Base-by-base conservation (phyloP, 1,140 invertebrate genomes). In the Cotesia vestalis region DNA sequence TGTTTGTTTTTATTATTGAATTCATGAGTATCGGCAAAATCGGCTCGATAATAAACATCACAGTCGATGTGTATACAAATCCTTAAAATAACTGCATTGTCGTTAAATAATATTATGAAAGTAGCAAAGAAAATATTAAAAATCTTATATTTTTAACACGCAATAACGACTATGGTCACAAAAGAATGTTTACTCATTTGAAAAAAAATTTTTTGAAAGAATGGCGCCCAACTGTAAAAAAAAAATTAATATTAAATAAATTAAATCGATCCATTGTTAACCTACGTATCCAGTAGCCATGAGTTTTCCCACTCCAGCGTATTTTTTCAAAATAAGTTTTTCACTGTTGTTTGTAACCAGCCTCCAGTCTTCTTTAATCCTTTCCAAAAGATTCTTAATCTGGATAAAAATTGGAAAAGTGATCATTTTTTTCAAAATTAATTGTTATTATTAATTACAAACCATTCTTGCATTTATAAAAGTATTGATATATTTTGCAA, bases 341-440 rank as follows among this genome's bases (percentile, higher is more conserved):
- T 69, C 72, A 36, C 17, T 17, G 12, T 68, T 46, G 4, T 46
- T 11, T 4, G 51, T 4, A 46, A 52, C 53, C 6, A 34, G 9
- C 27, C 46, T 69, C 72, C 72, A 73, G 64, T 69, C 57, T 11
- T 57, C 38, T 51, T 51, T n/a, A 1, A 73, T 69, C 9, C 67
- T 61, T 51, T 66, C 27, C 12, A 73, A 6, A n/a, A 73, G 57
- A 9, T 3, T 57, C 11, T 34, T 66, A 52, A 73, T 64, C 72
- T 73, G 38, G 2, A 57, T 53, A 17, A 38, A 9, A 36, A 36
- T 63, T 8, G 4, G 3, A 40, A 63, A 12, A 3, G 38, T 36
- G 2, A 40, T n/a, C 0, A 17, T 57, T 9, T 17, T 1, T 17
- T 4, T 2, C 34, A n/a, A n/a, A 57, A 12, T 34, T 17, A 57